A percentile compares a stretch with the other conserved stretches of the same genome.
Evolutionary conservation across 2,888 invertebrate species (phyloP).

Genomic region (Harpagoxenus sublaevis): DNA sequence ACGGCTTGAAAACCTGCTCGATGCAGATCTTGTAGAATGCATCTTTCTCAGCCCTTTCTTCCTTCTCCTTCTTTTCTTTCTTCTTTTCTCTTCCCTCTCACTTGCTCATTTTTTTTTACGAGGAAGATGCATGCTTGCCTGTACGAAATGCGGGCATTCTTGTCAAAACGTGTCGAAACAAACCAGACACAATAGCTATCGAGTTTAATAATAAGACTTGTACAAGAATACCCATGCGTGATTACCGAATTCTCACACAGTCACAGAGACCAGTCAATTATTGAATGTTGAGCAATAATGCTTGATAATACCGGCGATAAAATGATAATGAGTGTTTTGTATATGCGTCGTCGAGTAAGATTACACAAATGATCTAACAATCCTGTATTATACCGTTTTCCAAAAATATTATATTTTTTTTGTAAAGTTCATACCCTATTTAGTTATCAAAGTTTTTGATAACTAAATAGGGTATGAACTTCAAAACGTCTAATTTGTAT

Average conservation of each 20-base stretch:
- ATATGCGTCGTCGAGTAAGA: neutral
- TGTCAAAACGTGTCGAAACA: slow-evolving; percentile 43
- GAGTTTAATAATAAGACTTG: slow-evolving; percentile 29
- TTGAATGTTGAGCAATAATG: slow-evolving; percentile 1
- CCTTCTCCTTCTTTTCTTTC: neutral
- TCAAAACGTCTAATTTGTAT: too few relatives aligned
- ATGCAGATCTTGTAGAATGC: slow-evolving; percentile 36
- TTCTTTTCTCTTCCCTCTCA: neutral
- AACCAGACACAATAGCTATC: slow-evolving; percentile 50
- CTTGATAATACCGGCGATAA: neutral
- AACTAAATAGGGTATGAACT: too few relatives aligned
- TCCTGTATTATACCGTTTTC: too few relatives aligned
- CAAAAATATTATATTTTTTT: too few relatives aligned
- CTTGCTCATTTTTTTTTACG: slow-evolving; percentile 45
- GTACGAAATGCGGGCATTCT: slow-evolving; percentile 36
- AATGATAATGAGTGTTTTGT: neutral
- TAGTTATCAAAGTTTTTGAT: too few relatives aligned
- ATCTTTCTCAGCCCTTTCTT: slow-evolving; percentile 19
- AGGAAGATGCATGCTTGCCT: slow-evolving; percentile 16
- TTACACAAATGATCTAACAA: slow-evolving; percentile 25
- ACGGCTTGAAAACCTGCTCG: slow-evolving; percentile 57
- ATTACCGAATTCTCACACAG: slow-evolving; percentile 8
- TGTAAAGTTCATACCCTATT: too few relatives aligned
- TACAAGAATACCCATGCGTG: slow-evolving; percentile 6
- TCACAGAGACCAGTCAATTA: neutral